A percentile compares a stretch with the other conserved stretches of the same genome.
phyloP scores from a whole-genome alignment of 1,140 invertebrate species.

The Pachypsylla venusta region DNA sequence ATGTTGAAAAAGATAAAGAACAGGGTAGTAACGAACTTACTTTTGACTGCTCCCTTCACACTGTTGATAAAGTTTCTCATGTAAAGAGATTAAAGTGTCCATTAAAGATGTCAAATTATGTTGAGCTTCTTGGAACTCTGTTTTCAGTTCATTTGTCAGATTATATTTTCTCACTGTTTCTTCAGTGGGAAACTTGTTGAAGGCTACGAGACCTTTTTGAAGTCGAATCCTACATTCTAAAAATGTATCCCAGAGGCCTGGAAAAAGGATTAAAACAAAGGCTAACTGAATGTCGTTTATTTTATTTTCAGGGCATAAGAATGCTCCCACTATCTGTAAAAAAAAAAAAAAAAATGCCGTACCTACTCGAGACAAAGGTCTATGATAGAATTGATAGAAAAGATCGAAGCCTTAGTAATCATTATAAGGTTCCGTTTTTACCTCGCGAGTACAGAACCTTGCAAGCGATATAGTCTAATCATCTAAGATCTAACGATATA shows the following conservation, averaged over 20 bases:
- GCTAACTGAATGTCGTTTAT: background rate
- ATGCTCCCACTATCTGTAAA: background rate
- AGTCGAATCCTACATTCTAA: slow-evolving; percentile 69
- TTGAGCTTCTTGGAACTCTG: slow-evolving; percentile 38
- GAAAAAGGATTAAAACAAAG: slow-evolving; percentile 24
- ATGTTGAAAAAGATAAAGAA: too few relatives aligned
- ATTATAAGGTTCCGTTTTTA: too few relatives aligned
- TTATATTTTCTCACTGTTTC: slow-evolving; percentile 33
- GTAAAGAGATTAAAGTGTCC: slow-evolving; percentile 34
- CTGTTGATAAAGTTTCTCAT: slow-evolving; percentile 20
- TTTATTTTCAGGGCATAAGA: background rate
- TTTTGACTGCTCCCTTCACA: too few relatives aligned
- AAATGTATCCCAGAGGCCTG: slow-evolving; percentile 60
- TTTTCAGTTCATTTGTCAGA: slow-evolving; percentile 36
- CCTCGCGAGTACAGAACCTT: too few relatives aligned
- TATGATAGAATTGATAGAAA: too few relatives aligned
- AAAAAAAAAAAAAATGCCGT: background rate
- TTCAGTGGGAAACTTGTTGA: slow-evolving; percentile 60
- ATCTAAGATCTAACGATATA: too few relatives aligned
- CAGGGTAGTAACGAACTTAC: too few relatives aligned
- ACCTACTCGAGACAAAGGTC: too few relatives aligned
- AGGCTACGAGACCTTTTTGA: slow-evolving; percentile 55
- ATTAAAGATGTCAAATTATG: slow-evolving; percentile 47
- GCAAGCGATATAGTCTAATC: too few relatives aligned
- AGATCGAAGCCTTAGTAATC: too few relatives aligned